Evolutionary conservation across 2,888 invertebrate species (phyloP).

Genomic region (Thelaira solivaga): DNA sequence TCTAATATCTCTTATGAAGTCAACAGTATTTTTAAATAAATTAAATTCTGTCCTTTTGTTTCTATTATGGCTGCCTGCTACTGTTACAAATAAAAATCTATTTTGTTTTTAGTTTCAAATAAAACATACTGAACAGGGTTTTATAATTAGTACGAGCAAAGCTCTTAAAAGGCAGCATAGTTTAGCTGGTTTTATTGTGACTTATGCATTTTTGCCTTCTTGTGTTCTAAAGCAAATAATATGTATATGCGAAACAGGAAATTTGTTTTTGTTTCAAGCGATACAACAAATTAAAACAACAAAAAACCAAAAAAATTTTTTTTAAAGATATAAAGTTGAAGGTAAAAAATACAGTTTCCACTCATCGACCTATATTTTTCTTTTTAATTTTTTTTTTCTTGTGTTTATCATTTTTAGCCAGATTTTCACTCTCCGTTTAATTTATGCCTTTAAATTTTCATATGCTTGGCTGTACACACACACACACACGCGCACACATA

Average conservation of each 20-base stretch:
- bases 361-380: slow-evolving; percentile 35
- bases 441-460: slow-evolving; percentile 19
- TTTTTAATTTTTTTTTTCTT: neutral
- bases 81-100: no score
- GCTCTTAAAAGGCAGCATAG: no score
- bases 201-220: no score
- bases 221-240: neutral
- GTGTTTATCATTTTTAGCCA: no score
- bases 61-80: no score
- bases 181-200: no score
- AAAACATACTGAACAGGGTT: no score
- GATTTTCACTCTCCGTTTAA: neutral
- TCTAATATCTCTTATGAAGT: no score
- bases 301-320: slow-evolving; percentile 4
- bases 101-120: no score
- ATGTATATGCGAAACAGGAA: slow-evolving; percentile 12
- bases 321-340: slow-evolving; percentile 39
- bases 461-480: neutral
- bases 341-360: slow-evolving; percentile 45
- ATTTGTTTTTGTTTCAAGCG: slow-evolving; percentile 8
- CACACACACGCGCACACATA: neutral
- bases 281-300: slow-evolving; percentile 7
- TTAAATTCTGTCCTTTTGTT: no score
- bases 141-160: no score
- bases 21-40: no score